These are phyloP conservation scores for Brachyrhaphis roseni DNA, from an alignment of 2,797 vertebrate species.

Conservation along the genomic window DNA sequence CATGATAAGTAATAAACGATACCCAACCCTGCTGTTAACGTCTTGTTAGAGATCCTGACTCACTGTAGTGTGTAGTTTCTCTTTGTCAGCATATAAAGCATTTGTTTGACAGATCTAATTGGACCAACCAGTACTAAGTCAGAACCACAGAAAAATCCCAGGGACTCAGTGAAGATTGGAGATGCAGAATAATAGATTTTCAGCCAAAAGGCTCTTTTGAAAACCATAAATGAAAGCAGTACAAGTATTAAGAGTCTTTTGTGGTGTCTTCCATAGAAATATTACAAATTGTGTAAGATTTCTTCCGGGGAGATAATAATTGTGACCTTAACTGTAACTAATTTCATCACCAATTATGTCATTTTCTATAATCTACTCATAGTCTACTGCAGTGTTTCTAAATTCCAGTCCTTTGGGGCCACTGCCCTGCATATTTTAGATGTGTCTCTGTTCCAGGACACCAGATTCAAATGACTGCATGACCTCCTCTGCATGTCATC, in stretches of 20 bases:
- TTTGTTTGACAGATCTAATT: neutral
- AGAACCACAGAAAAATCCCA: neutral
- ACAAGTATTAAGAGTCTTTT: neutral
- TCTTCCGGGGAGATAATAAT: neutral
- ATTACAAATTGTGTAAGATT: neutral
- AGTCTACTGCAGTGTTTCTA: neutral
- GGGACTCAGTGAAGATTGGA: neutral
- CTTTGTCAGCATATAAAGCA: neutral
- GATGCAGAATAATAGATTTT: neutral
- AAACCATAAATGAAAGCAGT: neutral
- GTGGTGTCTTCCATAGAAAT: neutral
- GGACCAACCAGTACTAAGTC: neutral
- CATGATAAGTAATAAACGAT: no score
- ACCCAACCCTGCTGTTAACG: neutral
- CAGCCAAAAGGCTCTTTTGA: no score
- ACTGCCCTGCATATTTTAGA: no score
- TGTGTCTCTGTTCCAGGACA: no score
- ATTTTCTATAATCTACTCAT: neutral
- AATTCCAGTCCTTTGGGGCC: no score
- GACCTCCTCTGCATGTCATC: no score
- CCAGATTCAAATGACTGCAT: no score
- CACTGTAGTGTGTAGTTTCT: neutral
- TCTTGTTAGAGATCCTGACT: neutral
- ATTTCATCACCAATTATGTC: neutral
- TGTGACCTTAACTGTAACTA: neutral